Conservation (phyloP, 2,797 vertebrate genomes). For the Enteromius paludinosus region DNA sequence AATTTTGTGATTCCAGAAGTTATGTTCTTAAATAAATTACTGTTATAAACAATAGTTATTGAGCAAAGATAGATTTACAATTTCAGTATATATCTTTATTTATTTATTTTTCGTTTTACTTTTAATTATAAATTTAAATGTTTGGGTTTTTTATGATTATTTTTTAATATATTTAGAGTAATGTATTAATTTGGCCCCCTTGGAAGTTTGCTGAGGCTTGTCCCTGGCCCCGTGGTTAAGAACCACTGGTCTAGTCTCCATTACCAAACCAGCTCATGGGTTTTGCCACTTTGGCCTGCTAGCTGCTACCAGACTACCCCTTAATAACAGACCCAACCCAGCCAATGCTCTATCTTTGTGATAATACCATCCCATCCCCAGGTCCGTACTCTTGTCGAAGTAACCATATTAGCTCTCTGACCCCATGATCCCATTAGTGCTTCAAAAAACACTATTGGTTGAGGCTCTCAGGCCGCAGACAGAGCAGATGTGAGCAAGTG, state of each 20-base stretch:
- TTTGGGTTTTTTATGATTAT: no score
- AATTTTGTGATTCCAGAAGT: background rate
- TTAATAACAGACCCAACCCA: conserved; percentile 18
- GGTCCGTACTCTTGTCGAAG: conserved; percentile 10
- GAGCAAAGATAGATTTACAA: background rate
- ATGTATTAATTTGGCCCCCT: background rate
- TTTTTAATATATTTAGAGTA: background rate
- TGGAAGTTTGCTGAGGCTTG: background rate
- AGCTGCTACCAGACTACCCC: conserved; percentile 12
- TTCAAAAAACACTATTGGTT: conserved; percentile 11
- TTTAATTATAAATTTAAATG: background rate
- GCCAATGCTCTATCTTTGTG: conserved; percentile 13
- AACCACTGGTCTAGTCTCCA: conserved; percentile 60
- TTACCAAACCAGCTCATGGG: conserved; percentile 56
- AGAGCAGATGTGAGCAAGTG: conserved; percentile 27
- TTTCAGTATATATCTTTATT: background rate
- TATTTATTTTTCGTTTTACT: no score
- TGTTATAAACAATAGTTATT: background rate
- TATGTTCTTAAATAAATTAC: background rate
- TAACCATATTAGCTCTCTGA: conserved; percentile 10
- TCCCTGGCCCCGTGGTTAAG: background rate
- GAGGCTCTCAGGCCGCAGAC: background rate
- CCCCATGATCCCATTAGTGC: conserved; percentile 23
- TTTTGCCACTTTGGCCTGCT: background rate
- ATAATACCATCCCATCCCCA: conserved; percentile 18